Conservation (phyloP, 2,113 vertebrate genomes). For the Rhinogobius similis region DNA sequence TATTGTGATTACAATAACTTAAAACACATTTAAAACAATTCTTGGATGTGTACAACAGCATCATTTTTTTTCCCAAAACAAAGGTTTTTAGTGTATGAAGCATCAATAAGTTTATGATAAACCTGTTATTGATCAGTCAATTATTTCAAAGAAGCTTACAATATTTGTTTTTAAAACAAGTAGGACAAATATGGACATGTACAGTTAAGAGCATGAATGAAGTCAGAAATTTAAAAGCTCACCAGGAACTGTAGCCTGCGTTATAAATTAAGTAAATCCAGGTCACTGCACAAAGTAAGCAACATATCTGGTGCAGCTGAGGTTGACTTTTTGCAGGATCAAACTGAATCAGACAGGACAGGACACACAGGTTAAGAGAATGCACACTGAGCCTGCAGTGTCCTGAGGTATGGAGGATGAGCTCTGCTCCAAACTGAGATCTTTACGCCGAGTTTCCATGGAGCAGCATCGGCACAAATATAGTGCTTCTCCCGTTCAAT, state of each 20-base stretch:
- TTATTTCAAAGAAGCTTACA: neutral
- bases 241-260: neutral
- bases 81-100: neutral
- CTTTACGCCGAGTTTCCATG: neutral
- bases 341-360: neutral
- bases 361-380: neutral
- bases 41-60: neutral
- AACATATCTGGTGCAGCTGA: neutral
- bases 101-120: neutral
- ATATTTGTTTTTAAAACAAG: neutral
- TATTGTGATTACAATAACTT: neutral
- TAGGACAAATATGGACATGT: neutral
- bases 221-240: neutral
- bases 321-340: neutral
- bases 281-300: conserved; percentile 1
- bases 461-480: conserved; percentile 2
- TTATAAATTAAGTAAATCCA: neutral
- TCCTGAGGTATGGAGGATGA: conserved; percentile 12
- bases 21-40: conserved; percentile 1
- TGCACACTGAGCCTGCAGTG: conserved; percentile 9
- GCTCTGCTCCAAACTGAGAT: neutral
- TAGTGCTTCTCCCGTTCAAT: conserved; percentile 6
- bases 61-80: neutral
- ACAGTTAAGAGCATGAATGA: neutral
- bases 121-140: neutral